phyloP scores from a whole-genome alignment of 2,797 vertebrate species.

The Pipistrellus pipistrellus region DNA sequence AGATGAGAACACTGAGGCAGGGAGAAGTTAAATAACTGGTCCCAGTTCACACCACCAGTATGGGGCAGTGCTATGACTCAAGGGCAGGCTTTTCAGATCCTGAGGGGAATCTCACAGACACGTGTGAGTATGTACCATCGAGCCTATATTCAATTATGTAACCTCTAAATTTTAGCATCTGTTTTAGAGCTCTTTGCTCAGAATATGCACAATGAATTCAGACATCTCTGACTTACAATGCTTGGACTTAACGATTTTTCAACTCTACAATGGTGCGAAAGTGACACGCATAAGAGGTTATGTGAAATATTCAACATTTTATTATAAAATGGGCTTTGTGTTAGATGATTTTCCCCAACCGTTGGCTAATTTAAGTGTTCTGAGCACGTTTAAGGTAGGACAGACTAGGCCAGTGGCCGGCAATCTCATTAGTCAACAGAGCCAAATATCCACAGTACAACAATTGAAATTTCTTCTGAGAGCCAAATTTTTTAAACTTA shows the following conservation, averaged over 20 bases:
- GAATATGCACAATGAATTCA: constrained; percentile 30
- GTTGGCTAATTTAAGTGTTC: background rate
- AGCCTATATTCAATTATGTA: constrained; percentile 30
- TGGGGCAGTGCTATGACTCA: background rate
- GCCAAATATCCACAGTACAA: too few relatives aligned
- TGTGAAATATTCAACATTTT: background rate
- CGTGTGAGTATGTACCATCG: background rate
- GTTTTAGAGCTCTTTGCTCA: constrained; percentile 15
- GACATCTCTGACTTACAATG: background rate
- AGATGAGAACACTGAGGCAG: background rate
- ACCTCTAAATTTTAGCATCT: constrained; percentile 47
- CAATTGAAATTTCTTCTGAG: too few relatives aligned
- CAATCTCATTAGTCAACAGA: too few relatives aligned
- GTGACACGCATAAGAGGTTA: background rate
- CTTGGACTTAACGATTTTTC: background rate
- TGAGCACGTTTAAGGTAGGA: background rate
- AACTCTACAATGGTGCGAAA: background rate
- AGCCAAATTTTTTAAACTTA: too few relatives aligned
- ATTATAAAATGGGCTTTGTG: background rate
- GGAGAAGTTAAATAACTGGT: background rate
- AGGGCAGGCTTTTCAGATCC: background rate
- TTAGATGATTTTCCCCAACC: background rate
- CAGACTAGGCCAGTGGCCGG: too few relatives aligned
- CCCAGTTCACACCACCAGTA: background rate
- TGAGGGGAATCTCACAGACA: background rate